These are phyloP conservation scores for Petrocephalus microphthalmus DNA, from an alignment of 2,113 vertebrate species.

Conservation along the genomic window DNA sequence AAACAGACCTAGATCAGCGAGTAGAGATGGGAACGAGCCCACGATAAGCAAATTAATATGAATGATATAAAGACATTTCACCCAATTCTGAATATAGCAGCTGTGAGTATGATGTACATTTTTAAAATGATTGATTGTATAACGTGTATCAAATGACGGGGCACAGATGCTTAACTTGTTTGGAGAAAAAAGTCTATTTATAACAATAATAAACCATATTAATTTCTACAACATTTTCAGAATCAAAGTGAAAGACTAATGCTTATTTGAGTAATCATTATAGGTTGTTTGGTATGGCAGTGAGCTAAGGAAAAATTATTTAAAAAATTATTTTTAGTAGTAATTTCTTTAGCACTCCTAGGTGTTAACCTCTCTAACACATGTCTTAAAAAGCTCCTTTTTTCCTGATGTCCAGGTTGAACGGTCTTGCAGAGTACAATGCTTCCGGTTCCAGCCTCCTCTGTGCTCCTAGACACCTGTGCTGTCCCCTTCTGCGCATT, in stretches of 20 bases:
- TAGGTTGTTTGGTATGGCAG: background rate
- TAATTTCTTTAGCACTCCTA: background rate
- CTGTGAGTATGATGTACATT: background rate
- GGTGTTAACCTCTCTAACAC: background rate
- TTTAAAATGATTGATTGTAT: background rate
- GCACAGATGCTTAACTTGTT: background rate
- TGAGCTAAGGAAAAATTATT: background rate
- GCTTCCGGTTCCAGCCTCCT: background rate
- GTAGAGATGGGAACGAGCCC: background rate
- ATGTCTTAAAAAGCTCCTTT: background rate
- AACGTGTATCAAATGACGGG: background rate
- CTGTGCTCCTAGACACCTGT: background rate
- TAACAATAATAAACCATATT: background rate
- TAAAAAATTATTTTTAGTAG: background rate
- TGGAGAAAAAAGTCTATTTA: background rate
- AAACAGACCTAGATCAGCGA: background rate
- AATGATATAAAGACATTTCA: background rate
- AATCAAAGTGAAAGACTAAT: background rate
- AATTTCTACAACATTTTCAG: slow-evolving; percentile 13
- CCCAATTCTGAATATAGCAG: slow-evolving; percentile 16
- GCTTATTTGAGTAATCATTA: background rate
- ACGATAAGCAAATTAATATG: background rate
- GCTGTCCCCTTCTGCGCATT: background rate
- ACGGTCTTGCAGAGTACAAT: background rate
- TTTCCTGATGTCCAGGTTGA: background rate